These are phyloP conservation scores for Eulithis prunata DNA, from an alignment of 2,888 invertebrate species.

Conservation along the genomic window DNA sequence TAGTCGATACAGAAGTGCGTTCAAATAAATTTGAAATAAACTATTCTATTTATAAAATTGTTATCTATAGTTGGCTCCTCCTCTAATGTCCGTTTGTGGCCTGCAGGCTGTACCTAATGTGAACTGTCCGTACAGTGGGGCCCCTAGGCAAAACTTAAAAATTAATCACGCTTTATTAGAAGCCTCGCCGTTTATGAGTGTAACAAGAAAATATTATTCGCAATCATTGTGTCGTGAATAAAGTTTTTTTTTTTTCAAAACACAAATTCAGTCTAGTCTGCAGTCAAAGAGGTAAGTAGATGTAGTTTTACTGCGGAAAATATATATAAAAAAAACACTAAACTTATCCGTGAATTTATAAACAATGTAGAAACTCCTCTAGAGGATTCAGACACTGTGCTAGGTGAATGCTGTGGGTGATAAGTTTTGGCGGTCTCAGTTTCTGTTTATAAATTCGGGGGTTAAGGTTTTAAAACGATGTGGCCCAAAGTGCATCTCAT, in stretches of 20 bases:
- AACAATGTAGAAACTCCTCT: too few species aligned
- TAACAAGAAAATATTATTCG: constrained; percentile 12
- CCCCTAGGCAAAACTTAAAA: constrained; percentile 55
- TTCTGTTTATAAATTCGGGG: too few species aligned
- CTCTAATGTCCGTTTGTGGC: constrained; percentile 42
- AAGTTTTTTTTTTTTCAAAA: not conserved
- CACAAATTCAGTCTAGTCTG: too few species aligned
- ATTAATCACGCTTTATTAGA: constrained; percentile 65
- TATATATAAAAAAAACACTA: too few species aligned
- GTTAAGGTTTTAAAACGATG: too few species aligned
- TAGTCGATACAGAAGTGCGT: constrained; percentile 20
- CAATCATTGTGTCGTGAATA: constrained; percentile 6
- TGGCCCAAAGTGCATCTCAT: too few species aligned
- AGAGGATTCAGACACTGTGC: too few species aligned
- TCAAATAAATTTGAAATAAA: constrained; percentile 52
- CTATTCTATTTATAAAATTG: constrained; percentile 58
- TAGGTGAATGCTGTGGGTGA: too few species aligned
- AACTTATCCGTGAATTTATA: too few species aligned
- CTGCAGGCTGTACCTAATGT: constrained; percentile 51
- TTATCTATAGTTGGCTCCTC: constrained; percentile 50
- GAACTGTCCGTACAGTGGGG: constrained; percentile 44
- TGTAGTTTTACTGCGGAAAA: too few species aligned
- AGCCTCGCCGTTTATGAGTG: constrained; percentile 54
- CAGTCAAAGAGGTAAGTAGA: too few species aligned
- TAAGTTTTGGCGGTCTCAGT: too few species aligned